Conservation (phyloP, 35 echinoderm and acorn worm species). For the Apostichopus japonicus region DNA sequence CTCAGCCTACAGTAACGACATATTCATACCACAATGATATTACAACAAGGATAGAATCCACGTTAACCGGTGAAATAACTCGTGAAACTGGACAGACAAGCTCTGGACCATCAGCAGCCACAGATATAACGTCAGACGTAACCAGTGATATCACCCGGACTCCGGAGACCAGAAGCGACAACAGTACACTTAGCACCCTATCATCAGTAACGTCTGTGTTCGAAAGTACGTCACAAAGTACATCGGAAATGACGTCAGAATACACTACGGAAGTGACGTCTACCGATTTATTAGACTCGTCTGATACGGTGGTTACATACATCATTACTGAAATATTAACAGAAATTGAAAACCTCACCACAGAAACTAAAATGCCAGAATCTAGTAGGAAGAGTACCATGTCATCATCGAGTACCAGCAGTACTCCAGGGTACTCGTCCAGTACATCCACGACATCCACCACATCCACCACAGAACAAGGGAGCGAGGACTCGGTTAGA, state of each 20-base stretch:
- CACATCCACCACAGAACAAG: background rate
- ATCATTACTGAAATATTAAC: background rate
- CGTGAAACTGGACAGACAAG: background rate
- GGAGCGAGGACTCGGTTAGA: background rate
- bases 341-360: background rate
- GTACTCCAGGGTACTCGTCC: background rate
- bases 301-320: background rate
- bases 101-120: background rate
- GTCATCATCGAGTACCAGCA: background rate
- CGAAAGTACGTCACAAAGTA: background rate
- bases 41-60: background rate
- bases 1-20: background rate
- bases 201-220: background rate
- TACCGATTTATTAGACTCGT: background rate
- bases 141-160: no score
- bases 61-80: background rate
- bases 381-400: background rate
- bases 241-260: background rate
- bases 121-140: no score
- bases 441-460: background rate
- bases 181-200: no score
- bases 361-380: background rate
- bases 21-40: background rate
- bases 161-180: no score
- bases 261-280: background rate